Evolutionary conservation across 2,797 vertebrate species (phyloP).

Genomic region (Helicolenus hilgendorfi): DNA sequence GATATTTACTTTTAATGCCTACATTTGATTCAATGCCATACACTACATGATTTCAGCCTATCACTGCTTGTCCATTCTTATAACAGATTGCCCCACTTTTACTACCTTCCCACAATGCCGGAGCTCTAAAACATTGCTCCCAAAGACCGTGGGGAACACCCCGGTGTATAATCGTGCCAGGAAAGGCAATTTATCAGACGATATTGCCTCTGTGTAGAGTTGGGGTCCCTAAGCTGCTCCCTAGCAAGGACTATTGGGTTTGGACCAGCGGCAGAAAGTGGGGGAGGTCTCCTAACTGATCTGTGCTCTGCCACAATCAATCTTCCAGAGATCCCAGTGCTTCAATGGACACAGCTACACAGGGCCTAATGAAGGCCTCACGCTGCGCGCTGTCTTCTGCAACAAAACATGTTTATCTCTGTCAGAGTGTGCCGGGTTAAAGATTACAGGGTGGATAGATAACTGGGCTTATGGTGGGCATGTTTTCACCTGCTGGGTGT

Average conservation of each 20-base stretch:
- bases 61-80: conserved; percentile 52
- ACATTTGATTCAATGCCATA: conserved; percentile 41
- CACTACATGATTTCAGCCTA: conserved; percentile 48
- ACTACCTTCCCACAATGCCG: conserved; percentile 50
- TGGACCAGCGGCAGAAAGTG: conserved; percentile 61
- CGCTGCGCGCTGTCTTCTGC: conserved; percentile 47
- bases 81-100: conserved; percentile 73
- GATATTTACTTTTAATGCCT: conserved; percentile 12
- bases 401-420: conserved; percentile 77
- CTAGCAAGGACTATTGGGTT: conserved; percentile 78
- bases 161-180: conserved; percentile 78
- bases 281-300: conserved; percentile 78
- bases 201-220: conserved; percentile 85
- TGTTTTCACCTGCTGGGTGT: conserved; percentile 18
- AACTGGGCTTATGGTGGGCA: conserved; percentile 22
- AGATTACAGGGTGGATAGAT: conserved; percentile 48
- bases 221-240: conserved; percentile 77
- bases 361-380: conserved; percentile 79
- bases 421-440: conserved; percentile 51
- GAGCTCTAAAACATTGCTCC: conserved; percentile 70
- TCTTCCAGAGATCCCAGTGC: conserved; percentile 75
- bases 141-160: conserved; percentile 74
- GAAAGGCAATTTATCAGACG: conserved; percentile 88
- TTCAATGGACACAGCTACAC: conserved; percentile 72
- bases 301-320: conserved; percentile 78